Evolutionary conservation across 1,140 invertebrate species (phyloP).

Genomic region (Fopius arisanus): DNA sequence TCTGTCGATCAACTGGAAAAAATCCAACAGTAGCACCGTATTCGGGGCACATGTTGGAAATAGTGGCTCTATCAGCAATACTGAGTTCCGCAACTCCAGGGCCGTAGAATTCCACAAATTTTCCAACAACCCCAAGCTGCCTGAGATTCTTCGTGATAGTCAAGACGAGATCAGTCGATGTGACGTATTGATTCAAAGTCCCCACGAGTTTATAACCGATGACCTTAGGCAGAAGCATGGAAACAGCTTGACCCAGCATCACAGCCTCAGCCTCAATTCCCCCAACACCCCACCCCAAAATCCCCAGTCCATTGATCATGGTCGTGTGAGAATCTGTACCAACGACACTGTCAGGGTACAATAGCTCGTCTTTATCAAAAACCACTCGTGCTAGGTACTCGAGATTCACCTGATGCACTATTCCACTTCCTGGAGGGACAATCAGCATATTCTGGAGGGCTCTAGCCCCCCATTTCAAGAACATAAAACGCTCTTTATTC

Average conservation of each 20-base stretch:
- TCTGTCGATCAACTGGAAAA: conserved; percentile 92
- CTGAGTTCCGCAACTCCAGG: conserved; percentile 88
- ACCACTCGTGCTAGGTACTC: conserved; percentile 97
- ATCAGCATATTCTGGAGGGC: conserved; percentile 97
- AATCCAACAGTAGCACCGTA: conserved; percentile 97
- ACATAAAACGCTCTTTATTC: conserved; percentile 95
- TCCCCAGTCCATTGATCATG: conserved; percentile 95
- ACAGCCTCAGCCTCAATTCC: conserved; percentile 90
- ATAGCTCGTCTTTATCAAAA: conserved; percentile 74
- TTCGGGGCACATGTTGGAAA: conserved; percentile 98
- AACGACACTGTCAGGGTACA: conserved; percentile 97
- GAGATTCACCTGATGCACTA: conserved; percentile 98
- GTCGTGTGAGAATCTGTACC: conserved; percentile 99
- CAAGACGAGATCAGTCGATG: conserved; percentile 96
- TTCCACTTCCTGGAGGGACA: conserved; percentile 96
- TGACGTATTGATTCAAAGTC: conserved; percentile 82
- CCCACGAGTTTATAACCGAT: conserved; percentile 93
- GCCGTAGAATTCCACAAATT: conserved; percentile 99
- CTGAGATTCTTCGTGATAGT: conserved; percentile 97
- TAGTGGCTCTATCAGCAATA: conserved; percentile 93
- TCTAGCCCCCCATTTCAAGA: conserved; percentile 97
- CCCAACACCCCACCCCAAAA: conserved; percentile 81
- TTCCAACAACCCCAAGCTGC: conserved; percentile 94
- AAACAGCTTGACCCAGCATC: conserved; percentile 95
- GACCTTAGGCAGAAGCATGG: conserved; percentile 95